phyloP scores from a whole-genome alignment of 1,140 invertebrate species.

The Diprion similis region DNA sequence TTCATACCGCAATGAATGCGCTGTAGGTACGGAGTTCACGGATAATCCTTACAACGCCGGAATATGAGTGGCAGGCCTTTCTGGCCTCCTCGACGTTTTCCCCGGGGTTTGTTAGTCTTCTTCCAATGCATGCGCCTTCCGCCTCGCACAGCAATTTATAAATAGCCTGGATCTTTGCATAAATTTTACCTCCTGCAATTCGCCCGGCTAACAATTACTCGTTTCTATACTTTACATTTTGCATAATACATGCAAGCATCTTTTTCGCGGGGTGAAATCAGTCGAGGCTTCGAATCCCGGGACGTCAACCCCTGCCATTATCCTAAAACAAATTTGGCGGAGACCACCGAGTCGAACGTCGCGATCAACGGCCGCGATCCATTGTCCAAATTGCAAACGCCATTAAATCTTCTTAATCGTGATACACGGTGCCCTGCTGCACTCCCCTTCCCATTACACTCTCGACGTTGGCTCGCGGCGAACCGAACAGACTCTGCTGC shows the following conservation, averaged over 20 bases:
- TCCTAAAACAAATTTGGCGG: too few relatives aligned
- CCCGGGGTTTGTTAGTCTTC: background rate
- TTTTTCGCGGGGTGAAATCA: too few relatives aligned
- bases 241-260: too few relatives aligned
- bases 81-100: background rate
- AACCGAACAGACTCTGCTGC: too few relatives aligned
- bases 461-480: background rate
- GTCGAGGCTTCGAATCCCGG: too few relatives aligned
- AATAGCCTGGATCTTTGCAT: background rate
- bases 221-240: too few relatives aligned
- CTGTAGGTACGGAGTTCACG: background rate
- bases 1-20: background rate
- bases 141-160: background rate
- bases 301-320: too few relatives aligned
- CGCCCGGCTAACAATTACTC: too few relatives aligned
- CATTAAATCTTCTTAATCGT: conserved; percentile 8
- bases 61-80: background rate
- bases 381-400: conserved; percentile 3
- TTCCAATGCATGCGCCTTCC: background rate
- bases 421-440: background rate
- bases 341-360: background rate
- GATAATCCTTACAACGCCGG: background rate
- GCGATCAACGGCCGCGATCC: background rate
- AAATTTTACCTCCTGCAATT: too few relatives aligned
- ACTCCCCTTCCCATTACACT: background rate